Evolutionary conservation across 2,797 vertebrate genomes (phyloP), one percentile per base, ranked within the genome.

Genomic region (Anisognathus igniventris): DNA sequence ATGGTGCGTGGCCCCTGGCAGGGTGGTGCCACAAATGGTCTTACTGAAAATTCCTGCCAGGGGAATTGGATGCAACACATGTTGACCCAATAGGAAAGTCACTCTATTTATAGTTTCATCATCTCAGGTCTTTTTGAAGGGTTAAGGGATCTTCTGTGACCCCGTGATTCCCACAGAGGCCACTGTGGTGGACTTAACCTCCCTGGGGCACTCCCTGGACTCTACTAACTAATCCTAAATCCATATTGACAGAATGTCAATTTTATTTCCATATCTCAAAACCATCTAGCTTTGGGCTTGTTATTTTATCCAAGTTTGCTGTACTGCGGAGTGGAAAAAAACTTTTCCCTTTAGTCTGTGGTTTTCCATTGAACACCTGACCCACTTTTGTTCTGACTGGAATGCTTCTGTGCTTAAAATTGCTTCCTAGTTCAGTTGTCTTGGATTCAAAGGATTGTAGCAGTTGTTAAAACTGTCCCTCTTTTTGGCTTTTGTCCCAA

Each of bases 291-390:
- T 91, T 90, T 45, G 37, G 66, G 22, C 73, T 86, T 92, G 45
- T 68, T 76, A 60, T 78, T 94, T 91, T 93, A 80, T 53, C 39
- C 21, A 90, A 66, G 82, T 86, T 78, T 86, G 56, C 44, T 64
- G 12, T 64, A 70, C 76, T 88, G 66, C 64, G 56, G 93, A 94
- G 73, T 73, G 35, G 89, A 66, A 93, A 78, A 88, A 90, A 72
- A 4, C 57, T 70, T 95, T 53, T 65, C 60, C 51, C 91, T 88
- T 91, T 83, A 92, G 78, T 93, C 93, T 90, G 84, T 96, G 62
- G 58, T 95, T 94, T 95, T 96, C 89, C 76, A 47, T 94, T 94
- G 86, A 93, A 88, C 73, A 92, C 70, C 79, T 95, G 91, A 95
- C 96, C 96, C 82, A 95, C 60, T 96, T 97, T 74, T 91, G 56